Percentiles rank a stretch among this genome's conserved stretches.
These are phyloP conservation scores for Anguilla anguilla DNA, from an alignment of 2,797 vertebrate genomes.

Conservation along the genomic window DNA sequence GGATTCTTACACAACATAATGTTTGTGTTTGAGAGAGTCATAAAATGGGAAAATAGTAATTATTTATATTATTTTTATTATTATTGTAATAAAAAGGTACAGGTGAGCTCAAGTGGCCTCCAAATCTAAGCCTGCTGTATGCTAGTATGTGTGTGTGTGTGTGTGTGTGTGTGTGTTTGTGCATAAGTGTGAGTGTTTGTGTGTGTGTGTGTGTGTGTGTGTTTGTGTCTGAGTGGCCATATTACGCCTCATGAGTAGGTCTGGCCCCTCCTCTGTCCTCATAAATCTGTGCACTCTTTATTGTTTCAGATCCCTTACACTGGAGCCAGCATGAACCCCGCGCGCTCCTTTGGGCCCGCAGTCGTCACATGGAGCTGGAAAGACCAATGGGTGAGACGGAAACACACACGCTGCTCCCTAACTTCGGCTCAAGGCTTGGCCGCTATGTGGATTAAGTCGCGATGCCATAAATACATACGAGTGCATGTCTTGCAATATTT, in stretches of 20 bases:
- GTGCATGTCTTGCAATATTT: not conserved
- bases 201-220: not conserved
- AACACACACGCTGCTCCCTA: not conserved
- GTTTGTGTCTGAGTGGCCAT: not conserved
- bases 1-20: not conserved
- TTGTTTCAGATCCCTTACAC: conserved; percentile 87
- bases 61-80: not conserved
- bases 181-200: not conserved
- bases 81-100: not conserved
- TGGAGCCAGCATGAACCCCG: conserved; percentile 96
- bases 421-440: not conserved
- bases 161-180: not conserved
- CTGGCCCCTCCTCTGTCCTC: not conserved
- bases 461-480: not conserved
- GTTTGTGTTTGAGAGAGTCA: not conserved
- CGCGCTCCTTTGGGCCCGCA: conserved; percentile 92
- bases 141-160: too few species aligned
- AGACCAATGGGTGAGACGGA: conserved; percentile 88
- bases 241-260: not conserved
- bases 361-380: conserved; percentile 87
- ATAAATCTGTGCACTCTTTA: conserved; percentile 10
- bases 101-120: not conserved
- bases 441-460: not conserved
- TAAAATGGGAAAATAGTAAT: not conserved
- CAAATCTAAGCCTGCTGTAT: not conserved